Conservation (phyloP, 2,888 invertebrate genomes). For the Hymenopus coronatus region DNA sequence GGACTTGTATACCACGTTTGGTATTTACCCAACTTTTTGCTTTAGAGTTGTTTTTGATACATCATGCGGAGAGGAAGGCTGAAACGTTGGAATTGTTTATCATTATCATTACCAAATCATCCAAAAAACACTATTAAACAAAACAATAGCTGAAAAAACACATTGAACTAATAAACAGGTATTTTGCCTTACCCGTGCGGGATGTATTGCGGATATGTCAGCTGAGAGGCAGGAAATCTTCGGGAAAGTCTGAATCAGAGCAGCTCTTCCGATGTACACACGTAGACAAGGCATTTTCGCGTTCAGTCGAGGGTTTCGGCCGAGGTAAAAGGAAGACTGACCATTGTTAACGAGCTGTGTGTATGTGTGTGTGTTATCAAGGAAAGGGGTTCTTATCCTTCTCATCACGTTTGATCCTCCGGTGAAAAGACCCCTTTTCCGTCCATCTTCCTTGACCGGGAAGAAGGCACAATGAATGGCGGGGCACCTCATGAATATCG, state of each 20-base stretch:
- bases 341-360: not conserved
- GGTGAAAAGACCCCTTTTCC: not conserved
- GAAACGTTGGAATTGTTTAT: too few species aligned
- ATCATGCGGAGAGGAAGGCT: too few species aligned
- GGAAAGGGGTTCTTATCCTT: conserved; percentile 7
- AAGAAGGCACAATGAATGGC: conserved; percentile 1
- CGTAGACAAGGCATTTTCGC: not conserved
- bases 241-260: not conserved
- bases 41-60: too few species aligned
- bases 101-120: too few species aligned
- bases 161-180: too few species aligned
- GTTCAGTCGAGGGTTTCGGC: not conserved
- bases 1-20: too few species aligned
- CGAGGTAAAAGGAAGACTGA: not conserved
- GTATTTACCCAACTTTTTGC: too few species aligned
- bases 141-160: too few species aligned
- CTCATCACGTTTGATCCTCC: conserved; percentile 20
- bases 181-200: too few species aligned
- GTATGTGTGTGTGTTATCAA: conserved; percentile 7
- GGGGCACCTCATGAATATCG: conserved; percentile 11
- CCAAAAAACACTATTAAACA: too few species aligned
- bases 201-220: too few species aligned
- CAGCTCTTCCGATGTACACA: not conserved
- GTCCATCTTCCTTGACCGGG: not conserved
- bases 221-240: not conserved